Evolutionary conservation across 2,113 vertebrate species (phyloP), one percentile per base, ranked within the genome.

Genomic region (Callithrix jacchus): DNA sequence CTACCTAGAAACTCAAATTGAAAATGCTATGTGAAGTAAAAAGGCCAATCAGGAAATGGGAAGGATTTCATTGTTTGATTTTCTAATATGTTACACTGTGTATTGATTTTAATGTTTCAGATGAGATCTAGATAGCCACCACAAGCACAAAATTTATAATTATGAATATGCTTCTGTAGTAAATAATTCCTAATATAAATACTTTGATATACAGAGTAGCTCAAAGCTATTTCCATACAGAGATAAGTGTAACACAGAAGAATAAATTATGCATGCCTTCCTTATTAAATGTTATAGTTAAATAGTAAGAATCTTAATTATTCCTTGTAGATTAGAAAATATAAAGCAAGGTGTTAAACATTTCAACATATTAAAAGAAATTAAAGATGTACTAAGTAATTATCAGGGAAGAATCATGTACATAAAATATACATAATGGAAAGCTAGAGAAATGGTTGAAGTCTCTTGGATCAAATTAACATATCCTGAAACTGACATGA

Each of bases 281-380:
- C 17, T 74, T 83, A 82, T 89, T 87, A 92, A 90, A 86, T 94
- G 32, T 77, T 47, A 47, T 32, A 52, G 13, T 73, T 81, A 79
- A 84, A 83, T 71, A 87, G 35, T 81, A 93, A 87, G 16, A 90
- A 77, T 87, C 3, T 54, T 84, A 92, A 85, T 96, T 70, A 82
- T 35, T 71, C 32, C 32, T 71, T 16, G 6, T 64, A 70, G 37
- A 86, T 49, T 71, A 77, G 74, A 17, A 73, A 93, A 88, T 80
- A 79, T 83, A 66, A 93, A 94, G 0, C 40, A 92, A 71, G 71
- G 13, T 66, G 20, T 68, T 56, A 81, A 89, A 81, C 11, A n/a
- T 76, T 92, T 86, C 32, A 92, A 30, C 54, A 58, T 76, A 16
- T 86, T 47, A 61, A 88, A 95, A 84, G n/a, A 42, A 77, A 87